Evolutionary conservation across 1,140 invertebrate genomes (phyloP), one percentile per base, ranked within the genome.

Genomic region (Pollicipes pollicipes): DNA sequence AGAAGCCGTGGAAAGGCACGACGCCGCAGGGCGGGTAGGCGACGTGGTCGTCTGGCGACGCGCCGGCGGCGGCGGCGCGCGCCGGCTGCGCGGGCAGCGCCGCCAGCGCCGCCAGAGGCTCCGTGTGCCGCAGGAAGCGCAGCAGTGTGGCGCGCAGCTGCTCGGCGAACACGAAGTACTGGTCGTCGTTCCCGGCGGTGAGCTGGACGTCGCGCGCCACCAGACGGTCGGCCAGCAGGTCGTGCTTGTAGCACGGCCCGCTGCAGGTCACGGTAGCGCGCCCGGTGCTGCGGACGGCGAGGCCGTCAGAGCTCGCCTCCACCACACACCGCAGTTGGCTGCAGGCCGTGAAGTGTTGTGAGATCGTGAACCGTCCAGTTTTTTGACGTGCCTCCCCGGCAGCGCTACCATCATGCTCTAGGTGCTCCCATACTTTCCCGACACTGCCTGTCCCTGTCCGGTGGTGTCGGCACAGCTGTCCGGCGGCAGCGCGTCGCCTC

Each of bases 91-190:
- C 13, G 75, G 74, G 71, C 82, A 82, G 73, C 81, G 80, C 27
- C 71, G 78, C 17, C 63, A 64, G 63, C 26, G 69, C 71, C 13
- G 16, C 82, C 72, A 93, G 81, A 24, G 97, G 85, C 76, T 88
- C 86, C 0, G 88, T 86, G 79, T 98, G 94, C 71, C 94, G 84
- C 26, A 91, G 94, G 80, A 97, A 97, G 76, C 92, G 95, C 30
- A 98, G 78, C 83, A 97, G 86, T n/a, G 93, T 85, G 88, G 97
- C 93, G 80, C 96, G 95, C 0, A 97, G 81, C 63, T 95, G 85
- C 80, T 98, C 95, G 83, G 97, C 94, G 80, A 97, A 98, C 0
- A 98, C 93, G 81, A 98, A 98, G 79, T 97, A 97, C 77, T 97
- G 93, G 78, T 97, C 94, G 78, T 98, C 95, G 79, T 97, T 97